Evolutionary conservation across 2,888 invertebrate genomes (phyloP).

Genomic region (Drosophila siamana): DNA sequence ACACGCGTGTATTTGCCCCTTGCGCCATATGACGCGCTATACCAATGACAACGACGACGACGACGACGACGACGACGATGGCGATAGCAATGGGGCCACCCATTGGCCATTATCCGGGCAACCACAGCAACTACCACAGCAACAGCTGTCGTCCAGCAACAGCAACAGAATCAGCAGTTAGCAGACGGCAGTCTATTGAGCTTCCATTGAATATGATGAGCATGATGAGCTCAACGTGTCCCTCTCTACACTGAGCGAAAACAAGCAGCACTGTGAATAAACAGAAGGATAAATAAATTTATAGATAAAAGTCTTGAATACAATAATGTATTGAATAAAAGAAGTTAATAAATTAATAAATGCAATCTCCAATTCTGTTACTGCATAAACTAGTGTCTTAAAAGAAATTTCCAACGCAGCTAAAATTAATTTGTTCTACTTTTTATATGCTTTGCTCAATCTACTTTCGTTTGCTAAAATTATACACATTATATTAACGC

Average conservation of each 20-base stretch:
- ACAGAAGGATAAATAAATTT: no score
- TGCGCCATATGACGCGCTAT: constrained; percentile 58
- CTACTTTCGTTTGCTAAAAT: no score
- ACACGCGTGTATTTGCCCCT: constrained; percentile 35
- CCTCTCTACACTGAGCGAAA: constrained; percentile 3
- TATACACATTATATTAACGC: no score
- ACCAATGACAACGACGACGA: constrained; percentile 13
- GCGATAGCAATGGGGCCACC: constrained; percentile 19
- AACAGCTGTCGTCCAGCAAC: neutral
- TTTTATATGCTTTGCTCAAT: no score
- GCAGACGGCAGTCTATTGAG: constrained; percentile 57
- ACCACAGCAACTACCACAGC: constrained; percentile 33
- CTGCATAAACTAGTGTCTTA: no score
- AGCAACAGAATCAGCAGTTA: neutral
- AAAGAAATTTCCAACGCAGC: no score
- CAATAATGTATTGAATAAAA: no score
- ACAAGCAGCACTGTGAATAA: no score
- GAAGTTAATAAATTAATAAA: no score
- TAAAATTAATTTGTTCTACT: no score
- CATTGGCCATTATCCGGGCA: constrained; percentile 46
- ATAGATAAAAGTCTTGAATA: no score
- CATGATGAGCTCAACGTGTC: constrained; percentile 42
- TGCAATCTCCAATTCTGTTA: no score
- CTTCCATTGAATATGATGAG: constrained; percentile 56
- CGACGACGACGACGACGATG: constrained; percentile 16